Conservation (phyloP, 2,797 vertebrate species). For the Phylloscopus collybita region DNA sequence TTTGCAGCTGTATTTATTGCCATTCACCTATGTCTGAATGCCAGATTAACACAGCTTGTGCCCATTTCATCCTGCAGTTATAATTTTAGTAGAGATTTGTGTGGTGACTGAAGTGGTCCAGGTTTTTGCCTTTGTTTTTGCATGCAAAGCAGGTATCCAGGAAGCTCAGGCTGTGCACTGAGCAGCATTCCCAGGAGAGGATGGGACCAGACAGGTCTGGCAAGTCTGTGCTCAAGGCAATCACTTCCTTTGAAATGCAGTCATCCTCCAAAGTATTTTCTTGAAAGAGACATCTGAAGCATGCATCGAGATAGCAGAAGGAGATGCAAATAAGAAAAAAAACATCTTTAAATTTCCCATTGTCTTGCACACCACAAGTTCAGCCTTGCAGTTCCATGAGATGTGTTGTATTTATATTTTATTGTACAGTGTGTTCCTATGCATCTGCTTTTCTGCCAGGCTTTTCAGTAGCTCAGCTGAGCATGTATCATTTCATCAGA, state of each 20-base stretch:
- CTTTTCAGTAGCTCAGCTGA: not conserved
- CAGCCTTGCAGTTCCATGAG: not conserved
- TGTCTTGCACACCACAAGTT: not conserved
- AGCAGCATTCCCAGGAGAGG: not conserved
- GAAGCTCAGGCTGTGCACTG: not conserved
- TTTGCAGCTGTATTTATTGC: not conserved
- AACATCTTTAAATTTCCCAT: not conserved
- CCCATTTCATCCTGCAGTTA: not conserved
- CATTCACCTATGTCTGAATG: not conserved
- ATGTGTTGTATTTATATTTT: not conserved
- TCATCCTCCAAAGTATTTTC: not conserved
- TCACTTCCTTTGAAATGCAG: conserved; percentile 40
- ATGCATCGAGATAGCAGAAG: not conserved
- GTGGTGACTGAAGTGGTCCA: not conserved
- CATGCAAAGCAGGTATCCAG: not conserved
- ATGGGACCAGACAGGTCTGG: conserved; percentile 48
- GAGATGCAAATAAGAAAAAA: not conserved
- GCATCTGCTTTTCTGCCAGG: not conserved
- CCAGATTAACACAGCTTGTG: not conserved
- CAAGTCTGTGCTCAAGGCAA: conserved; percentile 31
- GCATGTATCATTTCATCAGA: not conserved
- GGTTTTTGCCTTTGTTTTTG: not conserved
- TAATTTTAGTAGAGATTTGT: not conserved
- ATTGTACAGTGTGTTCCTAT: not conserved
- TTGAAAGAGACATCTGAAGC: conserved; percentile 20